phyloP scores from a whole-genome alignment of 2,113 vertebrate genomes.

The Psilopsiagon aymara region DNA sequence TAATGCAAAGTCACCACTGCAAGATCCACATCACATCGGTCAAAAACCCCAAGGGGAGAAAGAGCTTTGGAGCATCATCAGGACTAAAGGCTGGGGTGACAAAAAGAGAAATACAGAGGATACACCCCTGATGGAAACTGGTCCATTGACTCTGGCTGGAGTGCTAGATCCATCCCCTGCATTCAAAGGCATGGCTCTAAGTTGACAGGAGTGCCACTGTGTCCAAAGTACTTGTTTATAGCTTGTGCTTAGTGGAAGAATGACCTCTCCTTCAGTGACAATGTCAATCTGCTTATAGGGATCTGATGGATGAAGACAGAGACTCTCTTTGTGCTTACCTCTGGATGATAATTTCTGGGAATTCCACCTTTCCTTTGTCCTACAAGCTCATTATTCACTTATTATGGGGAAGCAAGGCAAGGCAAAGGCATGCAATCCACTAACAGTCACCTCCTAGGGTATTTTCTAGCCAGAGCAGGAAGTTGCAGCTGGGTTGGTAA shows the following conservation, averaged over 20 bases:
- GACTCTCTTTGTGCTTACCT: neutral
- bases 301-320: neutral
- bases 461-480: conserved; percentile 65
- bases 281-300: neutral
- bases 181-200: neutral
- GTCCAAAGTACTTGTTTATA: neutral
- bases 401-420: conserved; percentile 13
- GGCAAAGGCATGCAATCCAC: neutral
- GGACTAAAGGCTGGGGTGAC: neutral
- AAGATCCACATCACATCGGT: fast-evolving
- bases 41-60: neutral
- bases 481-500: conserved; percentile 25
- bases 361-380: neutral
- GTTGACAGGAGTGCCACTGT: neutral
- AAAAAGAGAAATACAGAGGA: neutral
- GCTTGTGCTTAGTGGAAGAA: neutral
- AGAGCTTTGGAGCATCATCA: neutral
- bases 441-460: conserved; percentile 56
- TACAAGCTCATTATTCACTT: neutral
- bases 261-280: neutral
- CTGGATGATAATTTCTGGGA: conserved; percentile 37
- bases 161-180: neutral
- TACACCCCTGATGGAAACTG: fast-evolving
- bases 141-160: neutral
- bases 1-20: neutral